phyloP scores from a whole-genome alignment of 2,113 vertebrate species.

The Percina caprodes region DNA sequence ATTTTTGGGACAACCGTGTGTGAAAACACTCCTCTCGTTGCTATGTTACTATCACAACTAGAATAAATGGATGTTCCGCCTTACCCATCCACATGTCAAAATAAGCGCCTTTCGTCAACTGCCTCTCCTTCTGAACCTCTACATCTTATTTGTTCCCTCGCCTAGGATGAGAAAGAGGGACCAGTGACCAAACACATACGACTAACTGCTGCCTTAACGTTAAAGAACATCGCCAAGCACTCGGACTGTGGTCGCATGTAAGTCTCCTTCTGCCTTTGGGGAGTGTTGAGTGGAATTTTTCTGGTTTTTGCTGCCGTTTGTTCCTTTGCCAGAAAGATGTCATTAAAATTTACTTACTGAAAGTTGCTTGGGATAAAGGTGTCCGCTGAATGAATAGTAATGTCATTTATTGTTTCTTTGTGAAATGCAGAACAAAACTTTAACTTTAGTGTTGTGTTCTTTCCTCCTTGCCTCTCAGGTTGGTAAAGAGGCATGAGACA shows the following conservation, averaged over 20 bases:
- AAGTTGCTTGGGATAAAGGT: too few relatives aligned
- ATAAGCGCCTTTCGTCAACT: not conserved
- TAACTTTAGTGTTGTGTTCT: not conserved
- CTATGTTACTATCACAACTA: not conserved
- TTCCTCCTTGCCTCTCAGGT: conserved; percentile 81
- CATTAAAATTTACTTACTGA: not conserved
- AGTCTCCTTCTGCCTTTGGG: conserved; percentile 69
- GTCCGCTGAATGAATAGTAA: too few relatives aligned
- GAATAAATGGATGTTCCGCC: not conserved
- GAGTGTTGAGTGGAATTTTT: not conserved
- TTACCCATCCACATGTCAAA: not conserved
- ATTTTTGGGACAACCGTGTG: not conserved
- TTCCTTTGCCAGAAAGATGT: not conserved
- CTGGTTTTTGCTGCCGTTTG: not conserved
- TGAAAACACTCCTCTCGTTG: not conserved
- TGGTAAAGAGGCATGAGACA: conserved; percentile 98
- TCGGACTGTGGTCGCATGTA: conserved; percentile 98
- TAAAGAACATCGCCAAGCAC: conserved; percentile 99
- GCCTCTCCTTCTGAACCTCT: not conserved
- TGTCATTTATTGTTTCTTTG: not conserved
- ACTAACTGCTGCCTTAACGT: conserved; percentile 99
- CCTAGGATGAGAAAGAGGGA: conserved; percentile 99
- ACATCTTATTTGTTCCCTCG: conserved; percentile 7
- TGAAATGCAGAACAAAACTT: not conserved
- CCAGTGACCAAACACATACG: conserved; percentile 99